Base-by-base conservation (phyloP, 92 coral and sea anemone species). In the Heliopora coerulea region DNA sequence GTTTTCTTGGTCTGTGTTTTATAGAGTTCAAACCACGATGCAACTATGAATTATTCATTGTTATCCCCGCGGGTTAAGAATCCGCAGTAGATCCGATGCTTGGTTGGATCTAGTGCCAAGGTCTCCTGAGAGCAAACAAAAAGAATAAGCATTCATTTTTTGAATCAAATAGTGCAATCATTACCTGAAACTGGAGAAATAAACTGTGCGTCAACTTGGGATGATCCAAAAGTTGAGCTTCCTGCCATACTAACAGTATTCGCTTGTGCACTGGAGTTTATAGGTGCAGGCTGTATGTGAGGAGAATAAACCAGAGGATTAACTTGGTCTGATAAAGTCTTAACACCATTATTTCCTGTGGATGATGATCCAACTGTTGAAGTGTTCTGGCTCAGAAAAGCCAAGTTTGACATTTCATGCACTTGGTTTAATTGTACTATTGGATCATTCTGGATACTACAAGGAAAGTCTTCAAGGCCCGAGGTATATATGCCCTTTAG, bases 401-500 rank as follows among this genome's bases (percentile, higher is more conserved):
- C 63, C 29, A 70, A 70, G 52, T 49, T 62, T 62, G 68, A 33
- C 21, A 62, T 70, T 25, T 58, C 62, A 21, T 70, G 77, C 4
- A 70, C 62, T 35, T 70, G 63, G 54, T 70, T 70, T 58, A 54
- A n/a, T 25, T 70, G 63, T 52, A 54, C 62, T 30, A 63, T 24
- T 27, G 77, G 42, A 14, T 70, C 77, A 70, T 52, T 52, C 10
- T 27, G 50, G 30, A 65, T 39, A 1, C 46, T 29, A 35, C 50
- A 9, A 42, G 42, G 10, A 14, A 70, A 48, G 39, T 41, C 62
- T 29, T 70, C 77, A 52, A 57, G 21, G 19, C 77, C 77, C 13
- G 77, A 70, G 27, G 77, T 49, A n/a, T 49, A 70, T 11, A 70
- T 96, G 62, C 96, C 91, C 17, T 96, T 83, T 0, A 95, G 88